phyloP scores from a whole-genome alignment of 2,113 vertebrate genomes.

The Malaclemys terrapin region DNA sequence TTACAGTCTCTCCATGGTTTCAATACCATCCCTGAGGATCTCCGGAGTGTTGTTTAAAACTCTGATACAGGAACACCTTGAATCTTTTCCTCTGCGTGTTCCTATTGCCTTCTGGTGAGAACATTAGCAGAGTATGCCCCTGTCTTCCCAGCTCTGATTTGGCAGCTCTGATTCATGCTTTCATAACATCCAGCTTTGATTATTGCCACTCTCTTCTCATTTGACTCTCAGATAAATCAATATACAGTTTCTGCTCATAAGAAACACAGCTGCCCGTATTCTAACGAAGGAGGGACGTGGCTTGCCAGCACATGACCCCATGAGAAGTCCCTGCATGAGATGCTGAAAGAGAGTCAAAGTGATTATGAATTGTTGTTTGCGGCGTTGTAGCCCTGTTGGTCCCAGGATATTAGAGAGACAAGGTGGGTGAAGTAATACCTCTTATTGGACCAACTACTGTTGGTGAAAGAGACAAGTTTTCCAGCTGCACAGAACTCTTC shows the following conservation, averaged over 20 bases:
- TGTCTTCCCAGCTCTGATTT: slow-evolving; percentile 54
- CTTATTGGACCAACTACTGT: neutral
- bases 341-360: neutral
- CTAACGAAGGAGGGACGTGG: neutral
- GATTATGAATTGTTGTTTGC: neutral
- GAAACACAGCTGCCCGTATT: neutral
- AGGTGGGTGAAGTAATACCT: neutral
- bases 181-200: slow-evolving; percentile 38
- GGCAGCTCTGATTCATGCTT: slow-evolving; percentile 46
- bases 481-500: neutral
- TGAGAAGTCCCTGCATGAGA: neutral
- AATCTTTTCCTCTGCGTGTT: slow-evolving; percentile 47
- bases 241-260: neutral
- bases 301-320: neutral
- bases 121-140: slow-evolving; percentile 48
- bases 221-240: neutral
- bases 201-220: neutral
- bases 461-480: neutral
- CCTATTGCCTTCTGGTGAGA: neutral
- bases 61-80: slow-evolving; percentile 33
- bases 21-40: neutral
- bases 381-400: neutral
- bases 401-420: neutral
- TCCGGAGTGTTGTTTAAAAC: slow-evolving; percentile 25
- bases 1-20: neutral